Evolutionary conservation across 2,797 vertebrate genomes (phyloP).

Genomic region (Syndactyla subalaris): DNA sequence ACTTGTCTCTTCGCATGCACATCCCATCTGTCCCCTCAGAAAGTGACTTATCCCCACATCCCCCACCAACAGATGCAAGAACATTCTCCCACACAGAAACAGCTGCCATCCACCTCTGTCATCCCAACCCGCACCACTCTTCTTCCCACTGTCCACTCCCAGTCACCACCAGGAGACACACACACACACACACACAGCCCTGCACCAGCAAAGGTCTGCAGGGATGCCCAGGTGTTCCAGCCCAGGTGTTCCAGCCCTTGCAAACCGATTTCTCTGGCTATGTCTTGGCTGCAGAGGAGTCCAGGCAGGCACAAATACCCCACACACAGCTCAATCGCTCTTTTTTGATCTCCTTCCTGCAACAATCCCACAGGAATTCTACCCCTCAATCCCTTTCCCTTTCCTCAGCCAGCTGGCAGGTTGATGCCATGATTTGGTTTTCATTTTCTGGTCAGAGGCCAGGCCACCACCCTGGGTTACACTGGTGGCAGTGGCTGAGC

Average conservation of each 20-base stretch:
- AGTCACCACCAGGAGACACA: neutral
- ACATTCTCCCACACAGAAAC: neutral
- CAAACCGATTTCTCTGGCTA: neutral
- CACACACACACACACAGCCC: neutral
- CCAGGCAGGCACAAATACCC: neutral
- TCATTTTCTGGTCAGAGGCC: neutral
- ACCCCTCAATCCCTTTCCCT: neutral
- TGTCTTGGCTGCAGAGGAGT: neutral
- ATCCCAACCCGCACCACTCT: neutral
- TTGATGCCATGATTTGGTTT: neutral
- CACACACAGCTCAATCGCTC: fast-evolving
- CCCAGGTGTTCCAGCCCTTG: neutral
- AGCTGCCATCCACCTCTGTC: conserved; percentile 4
- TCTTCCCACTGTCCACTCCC: neutral
- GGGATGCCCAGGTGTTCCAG: neutral
- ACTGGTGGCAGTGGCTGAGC: neutral
- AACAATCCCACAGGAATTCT: neutral
- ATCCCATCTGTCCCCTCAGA: conserved; percentile 17
- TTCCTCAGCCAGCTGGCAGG: neutral
- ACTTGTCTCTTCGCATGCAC: neutral
- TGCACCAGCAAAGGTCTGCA: neutral
- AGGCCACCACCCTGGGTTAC: fast-evolving
- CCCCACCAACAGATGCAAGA: neutral
- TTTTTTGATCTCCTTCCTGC: neutral
- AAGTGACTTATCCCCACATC: neutral